Conservation (phyloP, 2,888 invertebrate genomes). For the Liopterus haemorrhoidalis region DNA sequence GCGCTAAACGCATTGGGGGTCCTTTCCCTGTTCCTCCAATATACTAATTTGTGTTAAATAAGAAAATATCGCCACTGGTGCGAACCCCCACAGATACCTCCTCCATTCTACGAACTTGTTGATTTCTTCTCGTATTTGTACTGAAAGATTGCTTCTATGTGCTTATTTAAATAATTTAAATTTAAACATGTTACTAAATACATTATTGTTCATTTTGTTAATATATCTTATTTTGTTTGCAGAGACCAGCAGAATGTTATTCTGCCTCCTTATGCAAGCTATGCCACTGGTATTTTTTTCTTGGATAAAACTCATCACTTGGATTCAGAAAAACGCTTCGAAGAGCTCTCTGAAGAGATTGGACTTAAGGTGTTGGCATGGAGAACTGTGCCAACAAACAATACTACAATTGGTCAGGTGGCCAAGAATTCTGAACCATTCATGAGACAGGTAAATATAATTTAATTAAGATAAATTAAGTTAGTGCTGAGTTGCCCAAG, state of each 20-base stretch:
- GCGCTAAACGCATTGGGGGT: too few relatives aligned
- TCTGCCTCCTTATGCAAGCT: conserved; percentile 80
- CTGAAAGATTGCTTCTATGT: neutral
- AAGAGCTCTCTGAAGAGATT: conserved; percentile 71
- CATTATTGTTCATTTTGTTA: too few relatives aligned
- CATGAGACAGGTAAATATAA: conserved; percentile 77
- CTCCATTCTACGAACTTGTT: too few relatives aligned
- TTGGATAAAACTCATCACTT: conserved; percentile 77
- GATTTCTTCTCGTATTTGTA: too few relatives aligned
- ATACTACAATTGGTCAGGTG: conserved; percentile 79
- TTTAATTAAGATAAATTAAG: neutral
- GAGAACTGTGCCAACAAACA: conserved; percentile 89
- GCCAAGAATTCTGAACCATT: conserved; percentile 92
- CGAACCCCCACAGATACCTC: too few relatives aligned
- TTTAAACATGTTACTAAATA: neutral
- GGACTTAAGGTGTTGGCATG: conserved; percentile 82
- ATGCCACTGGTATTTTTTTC: conserved; percentile 96
- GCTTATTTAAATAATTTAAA: neutral
- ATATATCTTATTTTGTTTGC: conserved; percentile 36
- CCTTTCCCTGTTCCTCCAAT: too few relatives aligned
- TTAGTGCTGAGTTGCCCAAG: neutral
- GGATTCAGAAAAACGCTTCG: conserved; percentile 75
- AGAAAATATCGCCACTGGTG: too few relatives aligned
- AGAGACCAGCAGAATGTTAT: conserved; percentile 76
- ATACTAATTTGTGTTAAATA: too few relatives aligned